A percentile compares a stretch with the other conserved stretches of the same genome.
Conservation (phyloP, 2,797 vertebrate species). For the Takifugu rubripes region DNA sequence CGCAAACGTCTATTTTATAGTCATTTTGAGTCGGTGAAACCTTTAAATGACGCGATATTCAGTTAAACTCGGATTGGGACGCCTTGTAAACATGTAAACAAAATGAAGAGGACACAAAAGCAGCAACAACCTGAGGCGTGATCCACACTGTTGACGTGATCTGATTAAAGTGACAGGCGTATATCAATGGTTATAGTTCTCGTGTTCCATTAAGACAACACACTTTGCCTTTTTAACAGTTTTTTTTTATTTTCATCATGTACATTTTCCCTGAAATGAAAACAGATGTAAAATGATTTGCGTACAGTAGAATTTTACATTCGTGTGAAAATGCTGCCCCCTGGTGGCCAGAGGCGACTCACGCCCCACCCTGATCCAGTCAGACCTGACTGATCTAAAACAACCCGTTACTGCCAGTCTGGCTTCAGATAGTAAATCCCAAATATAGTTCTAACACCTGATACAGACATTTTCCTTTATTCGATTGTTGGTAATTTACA, state of each 20-base stretch:
- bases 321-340: slow-evolving; percentile 57
- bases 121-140: too few species aligned
- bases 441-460: slow-evolving; percentile 45
- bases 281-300: slow-evolving; percentile 31
- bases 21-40: too few species aligned
- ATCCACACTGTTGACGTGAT: too few species aligned
- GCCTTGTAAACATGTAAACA: too few species aligned
- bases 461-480: slow-evolving; percentile 72
- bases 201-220: too few species aligned
- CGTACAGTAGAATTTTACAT: slow-evolving; percentile 58
- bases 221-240: not conserved
- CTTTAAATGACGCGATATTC: too few species aligned
- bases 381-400: too few species aligned
- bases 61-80: too few species aligned
- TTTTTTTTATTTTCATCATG: slow-evolving; percentile 23
- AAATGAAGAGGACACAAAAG: too few species aligned
- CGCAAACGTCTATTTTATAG: too few species aligned
- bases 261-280: slow-evolving; percentile 64
- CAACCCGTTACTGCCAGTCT: not conserved
- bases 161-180: too few species aligned
- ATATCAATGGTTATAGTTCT: too few species aligned
- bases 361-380: slow-evolving; percentile 3
- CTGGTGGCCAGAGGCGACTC: slow-evolving; percentile 50
- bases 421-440: slow-evolving; percentile 14
- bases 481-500: slow-evolving; percentile 79